Conservation (phyloP, 2,797 vertebrate species). For the Streptopelia turtur region DNA sequence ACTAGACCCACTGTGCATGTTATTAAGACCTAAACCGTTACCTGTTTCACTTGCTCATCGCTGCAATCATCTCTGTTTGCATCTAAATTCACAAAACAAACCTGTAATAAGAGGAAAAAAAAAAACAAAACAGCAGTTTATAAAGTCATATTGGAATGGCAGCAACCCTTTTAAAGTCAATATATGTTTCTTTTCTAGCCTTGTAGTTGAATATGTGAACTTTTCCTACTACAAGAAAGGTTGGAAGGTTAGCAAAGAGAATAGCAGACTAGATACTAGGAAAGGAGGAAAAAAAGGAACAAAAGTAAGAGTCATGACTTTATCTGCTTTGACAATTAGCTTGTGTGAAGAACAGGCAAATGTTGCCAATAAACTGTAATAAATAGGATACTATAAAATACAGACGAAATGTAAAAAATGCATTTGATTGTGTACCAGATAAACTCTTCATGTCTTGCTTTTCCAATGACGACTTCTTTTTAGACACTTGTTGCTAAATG, state of each 20-base stretch:
- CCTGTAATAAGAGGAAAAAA: conserved; percentile 74
- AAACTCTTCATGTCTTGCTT: background rate
- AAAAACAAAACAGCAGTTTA: background rate
- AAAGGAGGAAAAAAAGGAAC: background rate
- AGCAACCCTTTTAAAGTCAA: background rate
- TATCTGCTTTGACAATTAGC: background rate
- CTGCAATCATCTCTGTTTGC: conserved; percentile 79
- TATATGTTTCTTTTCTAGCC: background rate
- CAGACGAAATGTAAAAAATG: background rate
- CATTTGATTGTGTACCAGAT: background rate
- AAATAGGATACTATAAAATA: background rate
- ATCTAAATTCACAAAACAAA: conserved; percentile 94
- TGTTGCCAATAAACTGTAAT: background rate
- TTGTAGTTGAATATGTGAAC: background rate
- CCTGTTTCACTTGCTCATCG: conserved; percentile 87
- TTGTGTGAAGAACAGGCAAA: background rate
- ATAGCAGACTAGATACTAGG: background rate
- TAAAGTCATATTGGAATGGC: background rate
- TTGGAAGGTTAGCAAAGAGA: background rate
- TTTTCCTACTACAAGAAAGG: background rate
- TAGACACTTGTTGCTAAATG: background rate
- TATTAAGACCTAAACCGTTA: conserved; percentile 59
- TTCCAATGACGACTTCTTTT: background rate
- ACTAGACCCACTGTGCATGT: background rate
- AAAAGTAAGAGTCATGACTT: background rate